Conservation (phyloP, 2,888 invertebrate species). For the Lingula anatina region DNA sequence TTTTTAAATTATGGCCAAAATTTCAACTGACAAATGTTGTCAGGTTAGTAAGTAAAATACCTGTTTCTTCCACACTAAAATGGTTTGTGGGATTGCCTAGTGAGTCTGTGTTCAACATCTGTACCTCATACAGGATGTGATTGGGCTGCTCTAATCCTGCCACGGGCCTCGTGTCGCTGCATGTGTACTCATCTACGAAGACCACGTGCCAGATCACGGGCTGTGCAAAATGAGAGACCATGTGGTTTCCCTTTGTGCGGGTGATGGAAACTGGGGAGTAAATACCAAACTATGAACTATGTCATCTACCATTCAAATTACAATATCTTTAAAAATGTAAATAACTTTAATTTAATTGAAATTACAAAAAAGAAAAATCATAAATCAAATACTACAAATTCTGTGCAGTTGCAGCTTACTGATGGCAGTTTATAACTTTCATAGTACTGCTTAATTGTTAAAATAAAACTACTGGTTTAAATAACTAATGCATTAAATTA, state of each 20-base stretch:
- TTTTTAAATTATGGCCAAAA: no score
- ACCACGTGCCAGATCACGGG: conserved; percentile 39
- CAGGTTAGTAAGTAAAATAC: no score
- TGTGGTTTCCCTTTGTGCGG: conserved; percentile 21
- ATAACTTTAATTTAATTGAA: background rate
- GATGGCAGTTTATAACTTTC: no score
- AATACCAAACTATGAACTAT: background rate
- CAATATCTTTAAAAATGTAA: background rate
- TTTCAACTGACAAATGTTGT: no score
- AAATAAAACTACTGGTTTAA: no score
- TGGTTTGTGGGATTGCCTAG: conserved; percentile 42
- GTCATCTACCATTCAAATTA: background rate
- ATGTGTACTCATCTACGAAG: conserved; percentile 36
- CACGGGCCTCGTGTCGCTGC: conserved; percentile 15
- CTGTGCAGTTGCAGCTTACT: no score
- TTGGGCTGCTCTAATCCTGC: conserved; percentile 15
- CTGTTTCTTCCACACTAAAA: conserved; percentile 45
- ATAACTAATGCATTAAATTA: no score
- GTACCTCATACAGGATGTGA: conserved; percentile 28
- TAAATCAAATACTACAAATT: background rate
- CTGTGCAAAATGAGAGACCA: conserved; percentile 21
- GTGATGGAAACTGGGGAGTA: conserved; percentile 24
- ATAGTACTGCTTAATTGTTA: no score
- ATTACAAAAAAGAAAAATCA: background rate
- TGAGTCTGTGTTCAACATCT: conserved; percentile 38